Percentiles rank a stretch among this genome's conserved stretches.
These are phyloP conservation scores for Pteronura brasiliensis DNA, from an alignment of 2,113 vertebrate species.

Conservation along the genomic window DNA sequence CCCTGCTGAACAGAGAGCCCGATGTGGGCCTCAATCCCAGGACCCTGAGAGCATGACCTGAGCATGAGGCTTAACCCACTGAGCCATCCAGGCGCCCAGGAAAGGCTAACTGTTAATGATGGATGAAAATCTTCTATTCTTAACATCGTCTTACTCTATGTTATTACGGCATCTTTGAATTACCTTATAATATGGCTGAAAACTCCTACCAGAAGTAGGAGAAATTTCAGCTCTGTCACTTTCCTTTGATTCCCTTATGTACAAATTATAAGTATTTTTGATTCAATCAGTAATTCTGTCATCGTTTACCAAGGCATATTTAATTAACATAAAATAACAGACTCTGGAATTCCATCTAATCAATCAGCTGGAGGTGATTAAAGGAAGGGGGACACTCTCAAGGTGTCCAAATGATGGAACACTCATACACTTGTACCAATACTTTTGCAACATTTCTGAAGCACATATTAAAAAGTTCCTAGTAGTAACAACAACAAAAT, in stretches of 20 bases:
- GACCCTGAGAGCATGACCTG: no score
- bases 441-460: background rate
- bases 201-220: background rate
- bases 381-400: background rate
- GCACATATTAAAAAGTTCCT: background rate
- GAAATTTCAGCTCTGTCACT: background rate
- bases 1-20: no score
- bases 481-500: background rate
- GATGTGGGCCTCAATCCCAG: no score
- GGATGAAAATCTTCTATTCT: background rate
- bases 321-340: background rate
- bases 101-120: background rate
- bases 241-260: background rate
- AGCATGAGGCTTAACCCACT: no score
- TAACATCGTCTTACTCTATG: background rate
- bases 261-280: background rate
- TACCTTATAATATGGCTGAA: background rate
- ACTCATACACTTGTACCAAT: background rate
- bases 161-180: background rate
- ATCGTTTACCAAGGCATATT: background rate
- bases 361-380: background rate
- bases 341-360: background rate
- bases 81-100: no score
- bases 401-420: background rate
- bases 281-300: background rate